Conservation (phyloP, 2,113 vertebrate species). For the Lophura nycthemera region DNA sequence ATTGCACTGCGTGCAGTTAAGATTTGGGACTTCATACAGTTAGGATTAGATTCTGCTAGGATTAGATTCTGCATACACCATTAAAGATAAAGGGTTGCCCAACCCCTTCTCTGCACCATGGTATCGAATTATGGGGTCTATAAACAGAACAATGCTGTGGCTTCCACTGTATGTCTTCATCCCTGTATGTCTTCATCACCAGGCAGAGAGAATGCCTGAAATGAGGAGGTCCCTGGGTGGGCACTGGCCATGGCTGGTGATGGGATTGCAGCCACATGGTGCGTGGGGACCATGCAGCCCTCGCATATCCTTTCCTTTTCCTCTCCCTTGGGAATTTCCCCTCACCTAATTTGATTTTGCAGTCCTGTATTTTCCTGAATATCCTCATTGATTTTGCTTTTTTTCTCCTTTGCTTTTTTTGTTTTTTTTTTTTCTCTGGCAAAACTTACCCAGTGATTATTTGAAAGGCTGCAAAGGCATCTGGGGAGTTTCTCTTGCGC, state of each 20-base stretch:
- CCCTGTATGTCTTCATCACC: neutral
- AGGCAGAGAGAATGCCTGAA: neutral
- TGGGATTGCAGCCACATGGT: fast-evolving
- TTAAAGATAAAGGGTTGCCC: neutral
- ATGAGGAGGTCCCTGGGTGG: neutral
- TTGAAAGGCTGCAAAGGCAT: conserved; percentile 48
- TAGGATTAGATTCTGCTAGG: neutral
- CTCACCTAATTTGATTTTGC: neutral
- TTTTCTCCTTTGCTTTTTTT: no score
- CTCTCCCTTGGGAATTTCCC: neutral
- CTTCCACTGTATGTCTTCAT: neutral
- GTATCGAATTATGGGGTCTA: neutral
- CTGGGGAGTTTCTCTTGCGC: conserved; percentile 39
- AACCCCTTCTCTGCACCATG: neutral
- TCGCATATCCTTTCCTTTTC: neutral
- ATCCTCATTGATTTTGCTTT: neutral
- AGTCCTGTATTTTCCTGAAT: conserved; percentile 5
- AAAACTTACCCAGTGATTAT: conserved; percentile 25
- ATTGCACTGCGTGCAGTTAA: conserved; percentile 43
- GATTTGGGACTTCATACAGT: neutral
- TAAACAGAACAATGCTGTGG: no score
- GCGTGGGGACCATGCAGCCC: neutral
- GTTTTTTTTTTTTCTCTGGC: neutral
- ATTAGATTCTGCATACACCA: neutral
- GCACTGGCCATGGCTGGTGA: neutral